phyloP scores from a whole-genome alignment of 1,140 invertebrate genomes.

The Theocolax elegans region DNA sequence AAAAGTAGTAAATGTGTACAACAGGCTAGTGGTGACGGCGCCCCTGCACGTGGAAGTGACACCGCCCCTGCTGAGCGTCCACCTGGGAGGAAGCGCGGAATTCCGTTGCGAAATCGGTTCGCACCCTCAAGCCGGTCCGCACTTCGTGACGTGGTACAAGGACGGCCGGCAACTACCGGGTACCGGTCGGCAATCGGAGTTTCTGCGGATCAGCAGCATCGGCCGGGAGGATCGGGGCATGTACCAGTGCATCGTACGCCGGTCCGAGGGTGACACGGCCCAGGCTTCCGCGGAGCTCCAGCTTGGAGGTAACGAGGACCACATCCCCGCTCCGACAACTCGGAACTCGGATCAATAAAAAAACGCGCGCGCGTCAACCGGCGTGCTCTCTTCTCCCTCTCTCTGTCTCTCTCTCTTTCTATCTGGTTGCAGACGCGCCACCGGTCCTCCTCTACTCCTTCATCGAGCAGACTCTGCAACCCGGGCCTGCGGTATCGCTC shows the following conservation, averaged over 20 bases:
- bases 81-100: constrained; percentile 80
- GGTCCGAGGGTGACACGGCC: constrained; percentile 80
- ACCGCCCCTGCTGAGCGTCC: constrained; percentile 78
- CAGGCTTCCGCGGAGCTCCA: constrained; percentile 84
- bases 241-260: constrained; percentile 85
- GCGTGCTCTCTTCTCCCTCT: neutral
- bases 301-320: constrained; percentile 75
- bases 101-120: constrained; percentile 75
- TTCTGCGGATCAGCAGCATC: constrained; percentile 75
- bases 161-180: constrained; percentile 78
- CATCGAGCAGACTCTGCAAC: constrained; percentile 85
- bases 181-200: constrained; percentile 74
- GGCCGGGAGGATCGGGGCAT: constrained; percentile 83
- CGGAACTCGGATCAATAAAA: neutral
- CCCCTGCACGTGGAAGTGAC: constrained; percentile 78
- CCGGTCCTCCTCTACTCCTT: constrained; percentile 84
- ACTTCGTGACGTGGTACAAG: constrained; percentile 79
- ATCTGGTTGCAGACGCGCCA: constrained; percentile 77
- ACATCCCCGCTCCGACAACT: neutral
- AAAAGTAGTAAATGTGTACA: constrained; percentile 32
- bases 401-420: neutral
- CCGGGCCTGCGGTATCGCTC: constrained; percentile 84
- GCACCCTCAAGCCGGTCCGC: constrained; percentile 66
- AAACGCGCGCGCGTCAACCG: neutral
- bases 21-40: constrained; percentile 73